These are phyloP conservation scores for Melinaea menophilus DNA, from an alignment of 2,888 invertebrate genomes.

Conservation along the genomic window DNA sequence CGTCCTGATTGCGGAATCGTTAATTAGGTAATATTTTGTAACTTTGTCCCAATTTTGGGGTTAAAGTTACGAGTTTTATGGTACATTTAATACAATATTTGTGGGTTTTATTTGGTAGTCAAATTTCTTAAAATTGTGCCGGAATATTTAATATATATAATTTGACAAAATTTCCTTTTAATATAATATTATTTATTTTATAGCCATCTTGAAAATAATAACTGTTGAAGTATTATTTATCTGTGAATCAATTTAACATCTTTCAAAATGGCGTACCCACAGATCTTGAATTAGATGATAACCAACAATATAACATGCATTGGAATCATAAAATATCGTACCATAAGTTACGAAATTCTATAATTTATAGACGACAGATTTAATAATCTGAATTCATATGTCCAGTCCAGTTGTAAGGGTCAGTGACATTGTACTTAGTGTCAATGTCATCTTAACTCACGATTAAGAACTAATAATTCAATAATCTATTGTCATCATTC, in stretches of 20 bases:
- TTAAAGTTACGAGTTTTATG: neutral
- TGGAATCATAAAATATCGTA: neutral
- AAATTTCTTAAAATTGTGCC: too few species aligned
- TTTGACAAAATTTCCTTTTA: too few species aligned
- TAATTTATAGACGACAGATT: constrained; percentile 29
- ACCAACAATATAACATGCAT: neutral
- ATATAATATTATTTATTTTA: too few species aligned
- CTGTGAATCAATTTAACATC: too few species aligned
- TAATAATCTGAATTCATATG: constrained; percentile 28
- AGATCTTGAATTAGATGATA: neutral
- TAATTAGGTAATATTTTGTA: constrained; percentile 3
- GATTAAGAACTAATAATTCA: neutral
- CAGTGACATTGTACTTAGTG: neutral
- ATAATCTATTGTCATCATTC: neutral
- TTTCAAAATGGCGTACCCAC: too few species aligned
- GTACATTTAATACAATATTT: neutral
- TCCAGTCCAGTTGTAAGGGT: neutral
- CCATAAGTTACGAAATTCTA: constrained; percentile 14
- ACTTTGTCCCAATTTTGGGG: too few species aligned
- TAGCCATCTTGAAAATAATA: too few species aligned
- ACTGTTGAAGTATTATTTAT: too few species aligned
- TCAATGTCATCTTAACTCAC: constrained; percentile 3
- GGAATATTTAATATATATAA: too few species aligned
- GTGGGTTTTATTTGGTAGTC: too few species aligned
- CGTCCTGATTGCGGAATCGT: neutral